Base-by-base conservation (phyloP, 2,888 invertebrate genomes). In the Drosophila stalkeri region DNA sequence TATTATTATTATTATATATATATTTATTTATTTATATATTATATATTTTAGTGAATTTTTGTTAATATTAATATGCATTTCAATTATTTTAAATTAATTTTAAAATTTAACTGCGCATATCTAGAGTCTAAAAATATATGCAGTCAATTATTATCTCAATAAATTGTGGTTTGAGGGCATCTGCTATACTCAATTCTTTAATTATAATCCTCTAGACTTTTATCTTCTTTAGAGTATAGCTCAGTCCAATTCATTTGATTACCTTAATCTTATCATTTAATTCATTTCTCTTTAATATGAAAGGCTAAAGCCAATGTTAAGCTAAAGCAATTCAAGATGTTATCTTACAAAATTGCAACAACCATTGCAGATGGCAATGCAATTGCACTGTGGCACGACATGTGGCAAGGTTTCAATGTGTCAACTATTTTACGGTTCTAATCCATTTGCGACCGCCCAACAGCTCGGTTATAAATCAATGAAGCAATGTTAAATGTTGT, bases 401-500 rank as follows among this genome's bases (percentile, higher is more conserved):
- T 61, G 57, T 61, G 47, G 47, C 59, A 63, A 47, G 43, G 39
- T 51, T 60, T 63, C 51, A 54, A 68, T 51, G 66, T 82, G 86
- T 86, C 89, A 86, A 56, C 64, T 70, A 59, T 63, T 67, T 67
- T 63, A 72, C 62, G 70, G 66, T 66, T 71, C 62, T 64, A 80
- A 86, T 83, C 89, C 84, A 83, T 86, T 89, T 83, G 75, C 63
- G 54, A 60, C 64, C 52, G 55, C 55, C 47, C 44, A 33, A 46
- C 63, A 69, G 64, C 66, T 68, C 59, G 33, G 52, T 64, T 78
- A 83, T 75, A 86, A 84, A 86, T 89, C 87, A 83, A 64, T 69
- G 64, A 57, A 70, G 59, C 76, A 62, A 66, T 54, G 23, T 57
- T 55, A 35, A 75, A 65, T 63, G 70, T 16, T 44, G 44, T 57